phyloP scores from a whole-genome alignment of 2,797 vertebrate genomes.

The Premnoplex brunnescens region DNA sequence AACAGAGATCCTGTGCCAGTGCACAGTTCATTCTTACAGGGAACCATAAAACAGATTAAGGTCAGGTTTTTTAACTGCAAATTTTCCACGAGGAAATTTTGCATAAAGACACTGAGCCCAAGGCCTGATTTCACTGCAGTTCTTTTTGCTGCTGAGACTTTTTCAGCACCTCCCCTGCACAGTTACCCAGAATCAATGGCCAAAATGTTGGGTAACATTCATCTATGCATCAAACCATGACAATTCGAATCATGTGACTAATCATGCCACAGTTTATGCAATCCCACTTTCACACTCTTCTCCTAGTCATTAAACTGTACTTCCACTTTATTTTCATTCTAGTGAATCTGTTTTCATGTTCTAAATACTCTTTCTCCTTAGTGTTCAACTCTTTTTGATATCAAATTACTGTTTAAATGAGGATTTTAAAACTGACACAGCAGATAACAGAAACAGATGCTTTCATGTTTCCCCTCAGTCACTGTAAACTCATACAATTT shows the following conservation, averaged over 20 bases:
- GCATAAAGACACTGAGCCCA: background rate
- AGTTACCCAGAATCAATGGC: background rate
- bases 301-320: background rate
- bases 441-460: background rate
- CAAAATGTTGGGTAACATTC: background rate
- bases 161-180: background rate
- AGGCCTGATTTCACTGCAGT: background rate
- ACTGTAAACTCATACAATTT: background rate
- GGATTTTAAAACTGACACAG: background rate
- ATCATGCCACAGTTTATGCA: background rate
- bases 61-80: background rate
- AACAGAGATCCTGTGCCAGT: background rate
- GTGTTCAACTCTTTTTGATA: background rate
- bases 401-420: background rate
- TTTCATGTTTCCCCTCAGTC: background rate
- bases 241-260: background rate
- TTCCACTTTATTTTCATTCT: background rate
- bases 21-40: background rate
- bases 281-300: background rate
- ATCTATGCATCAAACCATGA: background rate
- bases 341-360: background rate
- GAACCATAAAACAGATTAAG: background rate
- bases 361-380: background rate
- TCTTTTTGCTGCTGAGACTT: background rate
- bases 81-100: background rate